These are phyloP conservation scores for Anguilla anguilla DNA, from an alignment of 2,797 vertebrate species.

Conservation along the genomic window DNA sequence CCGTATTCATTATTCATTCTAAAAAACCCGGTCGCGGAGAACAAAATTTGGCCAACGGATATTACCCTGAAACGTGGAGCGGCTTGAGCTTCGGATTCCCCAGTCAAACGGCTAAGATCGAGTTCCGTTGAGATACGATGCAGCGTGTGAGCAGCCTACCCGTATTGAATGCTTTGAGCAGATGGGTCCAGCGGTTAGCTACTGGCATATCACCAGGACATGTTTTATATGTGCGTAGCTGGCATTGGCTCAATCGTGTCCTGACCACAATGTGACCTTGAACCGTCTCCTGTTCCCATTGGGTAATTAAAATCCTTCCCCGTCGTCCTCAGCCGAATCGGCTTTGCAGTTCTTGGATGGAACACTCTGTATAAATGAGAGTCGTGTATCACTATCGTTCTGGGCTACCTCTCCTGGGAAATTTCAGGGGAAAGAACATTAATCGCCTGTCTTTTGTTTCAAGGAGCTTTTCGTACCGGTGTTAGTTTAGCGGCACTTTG, in stretches of 20 bases:
- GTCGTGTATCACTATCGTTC: background rate
- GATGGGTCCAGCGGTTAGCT: background rate
- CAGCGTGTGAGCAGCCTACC: background rate
- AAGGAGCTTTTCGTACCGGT: background rate
- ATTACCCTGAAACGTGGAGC: background rate
- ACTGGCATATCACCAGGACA: background rate
- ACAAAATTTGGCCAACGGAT: constrained; percentile 1
- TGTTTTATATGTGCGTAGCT: background rate
- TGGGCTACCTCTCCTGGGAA: background rate
- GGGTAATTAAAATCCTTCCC: background rate
- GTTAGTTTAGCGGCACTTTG: background rate
- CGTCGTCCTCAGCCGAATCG: background rate
- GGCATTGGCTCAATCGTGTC: background rate
- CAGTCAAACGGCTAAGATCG: background rate
- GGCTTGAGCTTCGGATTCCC: background rate
- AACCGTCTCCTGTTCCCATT: background rate
- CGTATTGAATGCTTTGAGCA: background rate
- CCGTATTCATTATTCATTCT: background rate
- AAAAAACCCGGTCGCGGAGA: background rate
- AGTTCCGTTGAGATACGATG: background rate
- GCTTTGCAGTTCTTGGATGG: background rate
- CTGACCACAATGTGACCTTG: background rate
- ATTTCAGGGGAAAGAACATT: background rate
- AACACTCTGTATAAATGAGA: background rate
- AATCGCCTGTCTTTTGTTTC: background rate